Conservation (phyloP, 2,113 vertebrate genomes). For the Psephotus haematonotus region DNA sequence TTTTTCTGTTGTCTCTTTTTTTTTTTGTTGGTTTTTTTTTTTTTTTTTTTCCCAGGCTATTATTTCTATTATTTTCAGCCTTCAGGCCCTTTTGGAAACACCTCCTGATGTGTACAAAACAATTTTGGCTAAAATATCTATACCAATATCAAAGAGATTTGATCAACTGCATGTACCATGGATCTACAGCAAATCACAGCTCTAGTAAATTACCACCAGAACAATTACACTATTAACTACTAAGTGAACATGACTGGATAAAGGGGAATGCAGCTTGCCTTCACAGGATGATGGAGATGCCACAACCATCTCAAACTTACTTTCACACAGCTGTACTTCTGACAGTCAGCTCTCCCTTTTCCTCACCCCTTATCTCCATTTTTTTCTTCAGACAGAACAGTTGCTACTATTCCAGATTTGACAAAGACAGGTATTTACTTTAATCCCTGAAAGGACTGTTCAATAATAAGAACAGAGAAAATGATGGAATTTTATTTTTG, state of each 20-base stretch:
- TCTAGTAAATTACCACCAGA: neutral
- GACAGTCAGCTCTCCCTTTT: neutral
- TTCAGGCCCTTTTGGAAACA: neutral
- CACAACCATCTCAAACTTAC: neutral
- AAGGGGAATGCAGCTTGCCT: neutral
- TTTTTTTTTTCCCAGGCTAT: neutral
- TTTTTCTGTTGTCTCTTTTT: too few species aligned
- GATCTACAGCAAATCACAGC: neutral
- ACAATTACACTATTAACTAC: neutral
- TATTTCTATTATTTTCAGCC: neutral
- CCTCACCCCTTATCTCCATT: neutral
- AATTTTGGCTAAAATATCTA: neutral
- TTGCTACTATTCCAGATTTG: neutral
- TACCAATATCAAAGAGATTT: neutral
- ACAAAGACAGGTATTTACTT: neutral
- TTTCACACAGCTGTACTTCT: neutral
- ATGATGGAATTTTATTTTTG: neutral
- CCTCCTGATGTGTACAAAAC: neutral
- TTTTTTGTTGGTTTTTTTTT: too few species aligned
- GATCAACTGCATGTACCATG: neutral
- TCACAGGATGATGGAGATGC: neutral
- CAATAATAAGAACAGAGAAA: neutral
- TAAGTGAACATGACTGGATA: neutral
- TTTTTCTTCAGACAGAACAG: neutral
- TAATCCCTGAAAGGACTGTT: neutral